These are phyloP conservation scores for Eupithecia inturbata DNA, from an alignment of 2,888 invertebrate genomes.

Conservation along the genomic window DNA sequence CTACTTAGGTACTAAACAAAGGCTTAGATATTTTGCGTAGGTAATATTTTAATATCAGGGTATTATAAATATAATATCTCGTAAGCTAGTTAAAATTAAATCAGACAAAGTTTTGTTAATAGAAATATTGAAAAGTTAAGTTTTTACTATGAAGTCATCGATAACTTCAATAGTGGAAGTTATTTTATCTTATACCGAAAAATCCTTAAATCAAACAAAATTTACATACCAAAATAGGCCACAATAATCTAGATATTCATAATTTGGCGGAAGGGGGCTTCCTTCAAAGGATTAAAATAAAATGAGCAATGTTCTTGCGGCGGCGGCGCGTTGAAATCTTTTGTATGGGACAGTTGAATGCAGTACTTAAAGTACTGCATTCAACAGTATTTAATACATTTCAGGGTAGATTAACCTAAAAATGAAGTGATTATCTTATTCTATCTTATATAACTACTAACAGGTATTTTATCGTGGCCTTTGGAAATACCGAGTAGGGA, in stretches of 20 bases:
- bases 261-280: background rate
- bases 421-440: background rate
- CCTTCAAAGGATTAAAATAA: background rate
- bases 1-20: conserved; percentile 5
- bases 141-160: background rate
- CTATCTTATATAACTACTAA: background rate
- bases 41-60: conserved; percentile 1
- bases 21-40: background rate
- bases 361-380: background rate
- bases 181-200: background rate
- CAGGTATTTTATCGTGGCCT: background rate
- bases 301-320: conserved; percentile 14
- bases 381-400: background rate
- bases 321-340: conserved; percentile 16
- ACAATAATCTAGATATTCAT: background rate
- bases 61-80: background rate
- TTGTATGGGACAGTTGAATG: background rate
- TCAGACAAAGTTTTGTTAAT: background rate
- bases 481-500: background rate
- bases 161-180: background rate
- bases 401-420: background rate
- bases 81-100: background rate
- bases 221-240: too few species aligned
- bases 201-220: background rate
- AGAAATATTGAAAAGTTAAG: background rate